Base-by-base conservation (phyloP, 2,888 invertebrate genomes). In the Drosophila falleni region DNA sequence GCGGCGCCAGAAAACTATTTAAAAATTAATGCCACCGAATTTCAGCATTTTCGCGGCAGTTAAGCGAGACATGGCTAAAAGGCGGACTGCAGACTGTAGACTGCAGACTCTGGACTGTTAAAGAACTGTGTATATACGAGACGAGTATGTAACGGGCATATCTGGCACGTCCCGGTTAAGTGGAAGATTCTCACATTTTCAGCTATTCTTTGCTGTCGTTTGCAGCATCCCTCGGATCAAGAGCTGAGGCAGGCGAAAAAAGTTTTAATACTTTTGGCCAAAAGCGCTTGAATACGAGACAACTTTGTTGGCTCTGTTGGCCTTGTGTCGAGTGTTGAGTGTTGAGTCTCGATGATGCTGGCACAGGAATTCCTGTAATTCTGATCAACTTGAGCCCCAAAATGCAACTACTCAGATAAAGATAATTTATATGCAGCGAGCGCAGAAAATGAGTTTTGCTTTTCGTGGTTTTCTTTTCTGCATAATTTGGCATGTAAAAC, bases 1-100 rank as follows among this genome's bases (percentile, higher is more conserved):
- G 35, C 16, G 54, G 23, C 55, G 66, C 58, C 71, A 47, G 61
- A 64, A 65, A 83, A 75, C 81, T 74, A 66, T 87, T 89, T 86
- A 89, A 89, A 80, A 89, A 87, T 81, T 71, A 87, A 89, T 78
- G 69, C 76, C 49, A 50, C 56, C 64, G 68, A 87, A 78, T 60
- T 76, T 69, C 59, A 47, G 46, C 66, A 74, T 78, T 89, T 87
- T 83, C 58, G 60, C 74, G 80, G 71, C 76, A 68, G 83, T 80
- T 86, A 73, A 75, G 63, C 55, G 50, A n/a, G 31, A 44, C 53
- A 46, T 6, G 9, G 51, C 41, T 8, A 41, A 37, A 37, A n/a
- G 54, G 33, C n/a, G 49, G 39, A 56, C 37, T 37, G 31, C 23
- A 42, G 47, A 39, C 26, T 16, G 46, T 78, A 42, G 47, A 39